phyloP scores from a whole-genome alignment of 1,140 invertebrate genomes.

The Radopholus similis region DNA sequence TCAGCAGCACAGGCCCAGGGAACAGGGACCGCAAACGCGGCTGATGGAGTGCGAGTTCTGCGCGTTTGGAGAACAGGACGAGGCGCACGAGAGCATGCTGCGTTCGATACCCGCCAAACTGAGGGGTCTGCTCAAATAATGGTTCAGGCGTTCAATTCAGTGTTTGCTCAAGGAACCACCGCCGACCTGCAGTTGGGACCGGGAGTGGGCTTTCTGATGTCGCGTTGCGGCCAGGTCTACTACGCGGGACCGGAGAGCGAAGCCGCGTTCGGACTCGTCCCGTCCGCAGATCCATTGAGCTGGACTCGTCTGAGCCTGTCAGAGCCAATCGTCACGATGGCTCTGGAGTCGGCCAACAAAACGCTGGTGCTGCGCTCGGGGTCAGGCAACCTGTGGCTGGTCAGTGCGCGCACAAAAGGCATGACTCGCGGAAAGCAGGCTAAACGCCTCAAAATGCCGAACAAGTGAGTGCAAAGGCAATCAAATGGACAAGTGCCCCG shows the following conservation, averaged over 20 bases:
- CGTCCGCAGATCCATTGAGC: conserved; percentile 13
- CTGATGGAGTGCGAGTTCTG: conserved; percentile 45
- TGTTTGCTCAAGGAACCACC: conserved; percentile 16
- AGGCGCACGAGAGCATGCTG: conserved; percentile 13
- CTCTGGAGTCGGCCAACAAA: conserved; percentile 33
- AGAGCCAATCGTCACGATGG: conserved; percentile 47
- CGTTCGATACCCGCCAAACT: conserved; percentile 26
- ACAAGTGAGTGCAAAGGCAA: conserved; percentile 28
- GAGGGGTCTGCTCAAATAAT: conserved; percentile 7
- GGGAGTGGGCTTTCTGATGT: conserved; percentile 50
- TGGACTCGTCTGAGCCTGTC: conserved; percentile 50
- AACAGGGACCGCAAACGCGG: conserved; percentile 13
- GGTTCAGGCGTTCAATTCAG: background rate
- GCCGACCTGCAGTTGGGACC: conserved; percentile 47
- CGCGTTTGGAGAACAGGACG: conserved; percentile 37
- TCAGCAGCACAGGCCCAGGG: background rate
- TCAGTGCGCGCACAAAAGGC: conserved; percentile 27
- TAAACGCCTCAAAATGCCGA: conserved; percentile 40
- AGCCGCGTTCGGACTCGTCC: conserved; percentile 29
- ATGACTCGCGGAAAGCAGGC: conserved; percentile 14
- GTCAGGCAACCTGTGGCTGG: conserved; percentile 48
- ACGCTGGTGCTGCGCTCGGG: conserved; percentile 51
- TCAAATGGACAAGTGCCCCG: background rate
- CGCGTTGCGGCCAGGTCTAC: conserved; percentile 51
- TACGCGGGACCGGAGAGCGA: conserved; percentile 50